These are phyloP conservation scores for Mystacornis crossleyi DNA, from an alignment of 2,113 vertebrate species.

Conservation along the genomic window DNA sequence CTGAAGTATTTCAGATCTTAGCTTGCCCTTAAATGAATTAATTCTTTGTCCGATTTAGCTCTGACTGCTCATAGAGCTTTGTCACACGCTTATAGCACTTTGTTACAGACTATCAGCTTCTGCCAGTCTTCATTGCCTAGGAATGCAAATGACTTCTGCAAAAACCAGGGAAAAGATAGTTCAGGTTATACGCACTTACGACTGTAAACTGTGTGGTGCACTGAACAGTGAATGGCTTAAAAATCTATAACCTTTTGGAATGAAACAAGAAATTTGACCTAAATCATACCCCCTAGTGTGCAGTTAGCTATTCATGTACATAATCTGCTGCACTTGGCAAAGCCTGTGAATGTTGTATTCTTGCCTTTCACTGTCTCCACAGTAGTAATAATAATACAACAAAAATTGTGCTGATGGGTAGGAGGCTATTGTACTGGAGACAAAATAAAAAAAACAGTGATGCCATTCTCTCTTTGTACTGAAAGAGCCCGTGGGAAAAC, in stretches of 20 bases:
- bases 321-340: constrained; percentile 47
- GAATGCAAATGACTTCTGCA: background rate
- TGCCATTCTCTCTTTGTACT: constrained; percentile 41
- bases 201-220: background rate
- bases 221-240: constrained; percentile 23
- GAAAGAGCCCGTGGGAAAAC: constrained; percentile 48
- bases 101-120: constrained; percentile 25
- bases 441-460: constrained; percentile 37
- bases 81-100: background rate
- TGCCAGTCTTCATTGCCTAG: constrained; percentile 4
- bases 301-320: constrained; percentile 52
- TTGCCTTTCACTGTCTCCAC: constrained; percentile 63
- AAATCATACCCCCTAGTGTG: constrained; percentile 48
- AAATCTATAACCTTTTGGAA: constrained; percentile 54
- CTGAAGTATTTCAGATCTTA: background rate
- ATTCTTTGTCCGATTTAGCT: background rate
- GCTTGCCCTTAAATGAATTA: background rate
- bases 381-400: constrained; percentile 47
- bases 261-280: constrained; percentile 60
- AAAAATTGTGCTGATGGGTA: constrained; percentile 70
- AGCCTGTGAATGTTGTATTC: constrained; percentile 2
- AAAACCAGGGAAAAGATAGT: constrained; percentile 18
- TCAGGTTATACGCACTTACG: background rate
- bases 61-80: background rate
- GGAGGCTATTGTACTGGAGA: constrained; percentile 55